Conservation (phyloP, 2,113 vertebrate species). For the Nycticryphes semicollaris region DNA sequence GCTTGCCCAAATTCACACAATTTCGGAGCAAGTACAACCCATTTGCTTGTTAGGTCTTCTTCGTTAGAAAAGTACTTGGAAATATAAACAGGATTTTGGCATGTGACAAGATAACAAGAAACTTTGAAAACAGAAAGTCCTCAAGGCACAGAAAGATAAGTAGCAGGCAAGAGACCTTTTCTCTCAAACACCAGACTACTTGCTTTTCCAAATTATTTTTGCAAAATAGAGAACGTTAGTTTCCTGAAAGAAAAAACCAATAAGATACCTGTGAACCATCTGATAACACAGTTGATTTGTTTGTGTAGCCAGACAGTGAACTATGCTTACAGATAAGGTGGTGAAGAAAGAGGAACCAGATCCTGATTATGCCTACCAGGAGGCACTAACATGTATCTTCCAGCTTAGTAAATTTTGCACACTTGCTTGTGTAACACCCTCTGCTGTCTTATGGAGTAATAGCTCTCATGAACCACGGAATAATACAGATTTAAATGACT, state of each 20-base stretch:
- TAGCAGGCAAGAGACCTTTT: not conserved
- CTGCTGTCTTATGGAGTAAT: not conserved
- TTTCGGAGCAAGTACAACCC: not conserved
- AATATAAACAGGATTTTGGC: not conserved
- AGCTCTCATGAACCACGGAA: not conserved
- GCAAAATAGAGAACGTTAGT: not conserved
- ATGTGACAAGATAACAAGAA: not conserved
- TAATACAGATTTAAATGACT: not conserved
- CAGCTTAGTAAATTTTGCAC: not conserved
- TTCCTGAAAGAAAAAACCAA: not conserved
- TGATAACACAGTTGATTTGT: not conserved
- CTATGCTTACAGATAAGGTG: not conserved
- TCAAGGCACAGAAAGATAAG: not conserved
- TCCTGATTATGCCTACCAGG: not conserved
- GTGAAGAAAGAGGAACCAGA: not conserved
- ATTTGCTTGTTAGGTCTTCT: not conserved
- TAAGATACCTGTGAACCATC: not conserved
- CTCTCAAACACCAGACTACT: not conserved
- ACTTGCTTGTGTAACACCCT: not conserved
- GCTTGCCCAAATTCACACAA: not conserved
- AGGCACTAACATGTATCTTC: not conserved
- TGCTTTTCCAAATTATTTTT: not conserved
- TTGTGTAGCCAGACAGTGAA: not conserved
- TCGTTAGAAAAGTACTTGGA: not conserved
- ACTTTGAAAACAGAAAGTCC: not conserved